Conservation (phyloP, 2,797 vertebrate genomes). For the Sebastes miniatus region DNA sequence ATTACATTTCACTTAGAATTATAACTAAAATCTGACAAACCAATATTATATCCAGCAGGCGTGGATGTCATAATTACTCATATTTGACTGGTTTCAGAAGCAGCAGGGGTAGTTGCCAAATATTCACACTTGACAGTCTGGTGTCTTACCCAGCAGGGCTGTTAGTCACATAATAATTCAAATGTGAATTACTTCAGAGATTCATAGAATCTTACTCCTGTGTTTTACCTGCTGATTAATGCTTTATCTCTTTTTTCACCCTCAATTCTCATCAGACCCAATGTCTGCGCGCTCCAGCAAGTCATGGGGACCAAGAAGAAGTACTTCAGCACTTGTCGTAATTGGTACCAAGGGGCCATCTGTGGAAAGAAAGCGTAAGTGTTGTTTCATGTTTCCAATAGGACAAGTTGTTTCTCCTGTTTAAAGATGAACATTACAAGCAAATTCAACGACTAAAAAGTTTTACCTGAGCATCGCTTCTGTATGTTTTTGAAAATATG, state of each 20-base stretch:
- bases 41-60: not conserved
- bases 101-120: conserved; percentile 10
- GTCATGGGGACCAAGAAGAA: conserved; percentile 96
- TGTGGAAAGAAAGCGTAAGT: conserved; percentile 99
- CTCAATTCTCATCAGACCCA: conserved; percentile 82
- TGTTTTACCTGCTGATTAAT: conserved; percentile 19
- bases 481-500: not conserved
- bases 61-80: conserved; percentile 16
- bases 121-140: conserved; percentile 1
- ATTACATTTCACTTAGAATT: not conserved
- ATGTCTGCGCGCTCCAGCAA: conserved; percentile 97
- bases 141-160: conserved; percentile 1
- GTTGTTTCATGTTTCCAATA: conserved; percentile 34
- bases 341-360: conserved; percentile 95
- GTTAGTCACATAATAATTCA: conserved; percentile 8
- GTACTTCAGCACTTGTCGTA: conserved; percentile 98
- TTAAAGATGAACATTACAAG: conserved; percentile 7
- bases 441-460: conserved; percentile 7
- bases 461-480: not conserved
- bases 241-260: conserved; percentile 6
- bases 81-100: conserved; percentile 4
- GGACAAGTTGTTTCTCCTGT: not conserved
- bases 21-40: not conserved
- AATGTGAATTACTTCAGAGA: not conserved
- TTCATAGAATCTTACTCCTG: not conserved